Percentiles rank a stretch among this genome's conserved stretches.
phyloP scores from a whole-genome alignment of 2,888 invertebrate species.

The Amphipoea oculea region DNA sequence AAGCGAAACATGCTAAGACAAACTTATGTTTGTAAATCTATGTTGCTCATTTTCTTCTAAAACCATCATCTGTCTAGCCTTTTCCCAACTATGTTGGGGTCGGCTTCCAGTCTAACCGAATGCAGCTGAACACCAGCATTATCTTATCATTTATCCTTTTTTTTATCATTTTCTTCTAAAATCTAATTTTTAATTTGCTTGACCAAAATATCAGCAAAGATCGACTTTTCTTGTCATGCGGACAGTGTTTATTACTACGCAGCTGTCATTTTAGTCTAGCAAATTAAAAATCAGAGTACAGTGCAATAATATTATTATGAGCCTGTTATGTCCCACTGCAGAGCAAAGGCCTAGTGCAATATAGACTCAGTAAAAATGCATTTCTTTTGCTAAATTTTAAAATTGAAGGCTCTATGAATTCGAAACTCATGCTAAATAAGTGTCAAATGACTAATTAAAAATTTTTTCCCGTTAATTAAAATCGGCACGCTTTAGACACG shows the following conservation, averaged over 20 bases:
- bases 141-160: too few species aligned
- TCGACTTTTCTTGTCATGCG: background rate
- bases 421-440: background rate
- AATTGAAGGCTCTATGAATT: background rate
- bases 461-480: background rate
- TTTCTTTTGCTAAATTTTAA: background rate
- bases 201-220: background rate
- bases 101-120: too few species aligned
- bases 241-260: too few species aligned
- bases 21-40: background rate
- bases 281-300: background rate
- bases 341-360: too few species aligned
- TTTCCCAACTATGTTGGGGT: too few species aligned
- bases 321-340: too few species aligned
- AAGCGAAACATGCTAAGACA: background rate
- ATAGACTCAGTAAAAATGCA: too few species aligned
- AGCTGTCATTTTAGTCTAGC: background rate
- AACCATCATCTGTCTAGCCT: background rate
- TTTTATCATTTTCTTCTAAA: background rate
- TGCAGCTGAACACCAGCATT: too few species aligned
- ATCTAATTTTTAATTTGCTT: background rate
- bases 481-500: constrained; percentile 34
- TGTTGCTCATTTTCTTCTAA: background rate
- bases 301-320: background rate
- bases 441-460: background rate